Base-by-base conservation (phyloP, 2,797 vertebrate genomes). In the Schizothorax lantsangensis region DNA sequence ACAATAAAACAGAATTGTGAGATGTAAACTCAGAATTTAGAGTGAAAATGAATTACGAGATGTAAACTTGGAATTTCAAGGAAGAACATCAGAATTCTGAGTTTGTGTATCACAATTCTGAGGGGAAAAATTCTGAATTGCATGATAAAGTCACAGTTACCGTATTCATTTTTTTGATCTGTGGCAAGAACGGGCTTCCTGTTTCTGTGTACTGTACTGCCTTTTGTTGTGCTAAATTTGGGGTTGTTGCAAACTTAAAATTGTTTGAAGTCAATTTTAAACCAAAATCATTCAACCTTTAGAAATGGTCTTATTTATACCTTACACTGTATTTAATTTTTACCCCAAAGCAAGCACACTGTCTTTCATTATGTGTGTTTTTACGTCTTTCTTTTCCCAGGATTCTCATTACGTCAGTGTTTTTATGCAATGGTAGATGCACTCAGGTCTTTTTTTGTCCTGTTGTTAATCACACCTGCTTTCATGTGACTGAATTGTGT, bases 401-500 rank as follows among this genome's bases (percentile, higher is more conserved):
- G 23, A 45, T 45, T 72, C 23, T 49, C 4, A 52, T 38, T 8
- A 64, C 12, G 2, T 19, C 26, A 36, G 73, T 15, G 47, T 52
- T 52, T 78, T 54, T 54, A 71, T 64, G 57, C 26, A 75, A 64
- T 3, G 21, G 21, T 49, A 66, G 26, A 66, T 45, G 38, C 36
- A 14, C 45, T 82, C 45, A 2, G 38, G 54, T 64, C 72, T 77
- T 77, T 66, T 84, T 36, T 52, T 40, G 57, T 64, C 83, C 57
- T 52, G 33, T 66, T 77, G 57, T 52, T 84, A 77, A 38, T 84
- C 72, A 77, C 72, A 38, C 40, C 82, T 78, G 73, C 62, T 75
- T 66, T 38, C 23, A 2, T 78, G 30, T 78, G 83, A 84, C 83
- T 66, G 73, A 84, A 84, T 66, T 84, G 73, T 84, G 83, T 77